Evolutionary conservation across 2,888 invertebrate species (phyloP).

Genomic region (Pristionchus entomophagus): DNA sequence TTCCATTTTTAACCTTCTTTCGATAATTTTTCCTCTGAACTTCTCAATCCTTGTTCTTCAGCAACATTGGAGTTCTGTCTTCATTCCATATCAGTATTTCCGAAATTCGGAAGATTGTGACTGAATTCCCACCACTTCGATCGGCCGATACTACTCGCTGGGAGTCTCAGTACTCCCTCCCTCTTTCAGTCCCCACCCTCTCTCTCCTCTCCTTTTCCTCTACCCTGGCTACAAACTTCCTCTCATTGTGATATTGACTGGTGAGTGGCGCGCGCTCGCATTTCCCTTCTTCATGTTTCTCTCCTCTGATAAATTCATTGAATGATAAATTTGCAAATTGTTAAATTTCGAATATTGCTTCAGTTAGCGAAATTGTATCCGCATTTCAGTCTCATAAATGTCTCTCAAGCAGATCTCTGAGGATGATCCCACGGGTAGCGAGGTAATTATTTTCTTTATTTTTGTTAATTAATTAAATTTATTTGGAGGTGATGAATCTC

Average conservation of each 20-base stretch:
- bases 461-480: neutral
- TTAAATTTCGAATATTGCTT: neutral
- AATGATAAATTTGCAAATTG: neutral
- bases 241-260: conserved; percentile 34
- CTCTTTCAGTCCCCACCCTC: neutral
- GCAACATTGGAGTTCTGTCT: neutral
- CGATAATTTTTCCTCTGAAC: neutral
- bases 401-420: conserved; percentile 22
- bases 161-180: neutral
- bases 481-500: conserved; percentile 30
- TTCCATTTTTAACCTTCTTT: too few species aligned
- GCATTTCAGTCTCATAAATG: neutral
- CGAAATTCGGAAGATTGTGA: too few species aligned
- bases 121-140: too few species aligned
- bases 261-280: neutral
- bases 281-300: neutral
- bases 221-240: conserved; percentile 1
- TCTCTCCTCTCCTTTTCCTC: neutral
- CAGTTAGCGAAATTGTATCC: too few species aligned
- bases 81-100: too few species aligned
- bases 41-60: neutral
- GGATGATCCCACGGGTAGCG: conserved; percentile 38
- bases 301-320: neutral
- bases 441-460: neutral
- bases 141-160: too few species aligned